These are phyloP conservation scores for Rhinogobius similis DNA, from an alignment of 2,113 vertebrate species.

Conservation along the genomic window DNA sequence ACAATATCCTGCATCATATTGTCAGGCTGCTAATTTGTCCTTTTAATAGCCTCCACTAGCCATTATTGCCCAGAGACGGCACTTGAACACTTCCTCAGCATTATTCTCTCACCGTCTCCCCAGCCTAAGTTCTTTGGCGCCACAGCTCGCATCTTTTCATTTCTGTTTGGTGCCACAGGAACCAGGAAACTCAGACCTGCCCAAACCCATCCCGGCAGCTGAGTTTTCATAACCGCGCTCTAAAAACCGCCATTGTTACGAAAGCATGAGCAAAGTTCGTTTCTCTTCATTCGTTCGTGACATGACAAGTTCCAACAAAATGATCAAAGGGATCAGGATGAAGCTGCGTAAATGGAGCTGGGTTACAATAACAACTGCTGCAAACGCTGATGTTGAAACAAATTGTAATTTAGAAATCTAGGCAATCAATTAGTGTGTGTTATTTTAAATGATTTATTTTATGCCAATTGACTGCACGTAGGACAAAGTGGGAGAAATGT, in stretches of 20 bases:
- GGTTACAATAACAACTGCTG: slow-evolving; percentile 37
- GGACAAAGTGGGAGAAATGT: too few species aligned
- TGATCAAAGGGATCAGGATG: slow-evolving; percentile 46
- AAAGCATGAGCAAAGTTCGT: slow-evolving; percentile 62
- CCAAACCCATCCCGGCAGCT: slow-evolving; percentile 61
- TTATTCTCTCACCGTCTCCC: neutral
- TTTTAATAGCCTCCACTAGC: too few species aligned
- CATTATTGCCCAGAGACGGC: too few species aligned
- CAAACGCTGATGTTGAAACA: slow-evolving; percentile 15
- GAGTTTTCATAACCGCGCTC: slow-evolving; percentile 45
- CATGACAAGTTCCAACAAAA: slow-evolving; percentile 49
- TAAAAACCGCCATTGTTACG: slow-evolving; percentile 59
- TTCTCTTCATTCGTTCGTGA: slow-evolving; percentile 48
- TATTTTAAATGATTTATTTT: too few species aligned
- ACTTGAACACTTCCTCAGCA: too few species aligned
- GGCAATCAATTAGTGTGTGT: too few species aligned
- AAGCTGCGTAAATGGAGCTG: slow-evolving; percentile 43
- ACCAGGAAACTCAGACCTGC: slow-evolving; percentile 61
- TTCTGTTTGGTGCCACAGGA: slow-evolving; percentile 30
- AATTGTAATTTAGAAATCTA: slow-evolving; percentile 29
- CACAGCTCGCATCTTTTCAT: neutral
- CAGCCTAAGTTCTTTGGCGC: neutral
- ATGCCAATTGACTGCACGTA: too few species aligned
- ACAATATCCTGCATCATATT: too few species aligned
- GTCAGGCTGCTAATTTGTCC: too few species aligned